Evolutionary conservation across 2,888 invertebrate species (phyloP).

Genomic region (Drosophila meridiana): DNA sequence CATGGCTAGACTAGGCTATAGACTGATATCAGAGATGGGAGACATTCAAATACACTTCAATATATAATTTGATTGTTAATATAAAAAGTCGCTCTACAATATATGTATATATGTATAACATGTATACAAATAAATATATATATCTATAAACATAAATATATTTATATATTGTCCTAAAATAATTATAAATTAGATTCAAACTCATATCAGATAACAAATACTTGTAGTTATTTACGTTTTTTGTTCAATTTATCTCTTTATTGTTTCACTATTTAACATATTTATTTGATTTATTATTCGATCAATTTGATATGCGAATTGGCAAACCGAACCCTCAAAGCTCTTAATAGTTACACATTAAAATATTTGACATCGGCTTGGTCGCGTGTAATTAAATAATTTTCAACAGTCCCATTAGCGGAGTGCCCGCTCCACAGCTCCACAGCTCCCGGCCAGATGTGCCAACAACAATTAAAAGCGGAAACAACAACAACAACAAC

Average conservation of each 20-base stretch:
- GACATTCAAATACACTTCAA: constrained; percentile 17
- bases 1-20: constrained; percentile 7
- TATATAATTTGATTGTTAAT: not conserved
- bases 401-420: constrained; percentile 66
- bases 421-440: constrained; percentile 22
- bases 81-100: not conserved
- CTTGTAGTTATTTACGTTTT: not conserved
- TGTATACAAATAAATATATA: not conserved
- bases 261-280: not conserved
- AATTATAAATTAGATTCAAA: not conserved
- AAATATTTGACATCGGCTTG: constrained; percentile 37
- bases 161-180: not conserved
- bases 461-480: constrained; percentile 38
- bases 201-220: not conserved
- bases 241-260: not conserved
- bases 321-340: constrained; percentile 13
- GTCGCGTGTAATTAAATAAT: constrained; percentile 67
- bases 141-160: not conserved
- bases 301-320: constrained; percentile 30
- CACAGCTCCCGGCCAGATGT: constrained; percentile 6
- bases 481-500: constrained; percentile 39
- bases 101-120: not conserved
- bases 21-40: not conserved
- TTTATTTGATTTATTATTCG: constrained; percentile 25
- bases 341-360: constrained; percentile 25